These are phyloP conservation scores for Rhagonycha lutea DNA, from an alignment of 2,888 invertebrate species.

Conservation along the genomic window DNA sequence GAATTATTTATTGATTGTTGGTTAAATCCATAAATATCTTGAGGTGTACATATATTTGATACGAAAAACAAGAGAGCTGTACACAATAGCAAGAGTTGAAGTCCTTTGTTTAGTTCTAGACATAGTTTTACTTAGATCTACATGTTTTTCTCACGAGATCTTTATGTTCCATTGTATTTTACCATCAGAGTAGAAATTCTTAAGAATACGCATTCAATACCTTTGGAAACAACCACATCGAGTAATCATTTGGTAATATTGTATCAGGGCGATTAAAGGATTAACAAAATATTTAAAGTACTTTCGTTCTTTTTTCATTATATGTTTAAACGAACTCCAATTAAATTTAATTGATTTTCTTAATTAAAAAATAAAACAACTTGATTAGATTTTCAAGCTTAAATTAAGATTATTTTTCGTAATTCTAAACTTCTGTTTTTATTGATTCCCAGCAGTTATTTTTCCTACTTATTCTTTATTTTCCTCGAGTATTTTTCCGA, in stretches of 20 bases:
- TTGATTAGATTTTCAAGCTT: background rate
- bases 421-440: background rate
- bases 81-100: conserved; percentile 19
- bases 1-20: background rate
- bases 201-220: conserved; percentile 8
- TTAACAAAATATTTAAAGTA: background rate
- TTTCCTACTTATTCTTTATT: background rate
- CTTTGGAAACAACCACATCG: conserved; percentile 3
- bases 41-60: conserved; percentile 18
- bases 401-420: background rate
- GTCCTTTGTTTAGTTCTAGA: conserved; percentile 19
- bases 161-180: conserved; percentile 20
- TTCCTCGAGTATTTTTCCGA: background rate
- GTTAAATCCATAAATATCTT: conserved; percentile 13
- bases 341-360: background rate
- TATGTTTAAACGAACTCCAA: background rate
- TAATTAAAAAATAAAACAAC: background rate
- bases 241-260: conserved; percentile 11
- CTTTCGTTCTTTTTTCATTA: background rate
- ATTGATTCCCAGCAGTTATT: background rate
- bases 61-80: conserved; percentile 15
- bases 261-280: background rate
- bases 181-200: conserved; percentile 7
- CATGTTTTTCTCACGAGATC: conserved; percentile 24
- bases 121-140: conserved; percentile 22